Evolutionary conservation across 2,888 invertebrate genomes (phyloP).

Genomic region (Cephus pygmeus): DNA sequence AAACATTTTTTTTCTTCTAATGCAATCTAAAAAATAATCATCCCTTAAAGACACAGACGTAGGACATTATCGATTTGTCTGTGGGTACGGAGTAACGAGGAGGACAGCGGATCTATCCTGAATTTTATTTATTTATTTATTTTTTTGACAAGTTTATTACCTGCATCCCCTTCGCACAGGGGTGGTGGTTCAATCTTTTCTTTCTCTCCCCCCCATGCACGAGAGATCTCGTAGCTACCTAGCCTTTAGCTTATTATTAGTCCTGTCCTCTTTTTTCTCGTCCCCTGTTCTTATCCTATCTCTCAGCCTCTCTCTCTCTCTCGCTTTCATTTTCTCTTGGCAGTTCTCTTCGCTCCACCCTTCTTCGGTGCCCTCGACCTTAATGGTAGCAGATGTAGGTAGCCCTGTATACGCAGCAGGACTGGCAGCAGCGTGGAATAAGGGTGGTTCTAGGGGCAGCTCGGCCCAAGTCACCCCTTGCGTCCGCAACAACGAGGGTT

Average conservation of each 20-base stretch:
- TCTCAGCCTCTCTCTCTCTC: slow-evolving; percentile 1
- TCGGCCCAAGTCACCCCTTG: slow-evolving; percentile 16
- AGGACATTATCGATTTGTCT: no score
- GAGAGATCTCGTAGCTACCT: no score
- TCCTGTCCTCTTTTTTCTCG: background rate
- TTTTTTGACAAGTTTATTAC: no score
- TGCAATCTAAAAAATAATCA: no score
- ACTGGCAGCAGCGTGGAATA: slow-evolving; percentile 13
- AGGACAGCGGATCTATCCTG: no score
- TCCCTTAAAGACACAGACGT: no score
- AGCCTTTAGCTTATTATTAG: slow-evolving; percentile 7
- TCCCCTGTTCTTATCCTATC: background rate
- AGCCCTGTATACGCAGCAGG: background rate
- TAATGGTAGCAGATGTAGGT: slow-evolving; percentile 25
- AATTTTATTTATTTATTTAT: no score
- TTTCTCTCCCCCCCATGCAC: no score
- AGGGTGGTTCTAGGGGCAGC: slow-evolving; percentile 11
- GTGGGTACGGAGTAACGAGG: no score
- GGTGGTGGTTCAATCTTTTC: no score
- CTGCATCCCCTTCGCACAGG: no score
- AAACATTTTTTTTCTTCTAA: no score
- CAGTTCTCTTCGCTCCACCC: slow-evolving; percentile 16
- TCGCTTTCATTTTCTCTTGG: slow-evolving; percentile 1
- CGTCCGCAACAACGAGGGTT: slow-evolving; percentile 17
- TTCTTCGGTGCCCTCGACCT: slow-evolving; percentile 11